These are phyloP conservation scores for Limosa lapponica DNA, from an alignment of 2,797 vertebrate genomes.

Conservation along the genomic window DNA sequence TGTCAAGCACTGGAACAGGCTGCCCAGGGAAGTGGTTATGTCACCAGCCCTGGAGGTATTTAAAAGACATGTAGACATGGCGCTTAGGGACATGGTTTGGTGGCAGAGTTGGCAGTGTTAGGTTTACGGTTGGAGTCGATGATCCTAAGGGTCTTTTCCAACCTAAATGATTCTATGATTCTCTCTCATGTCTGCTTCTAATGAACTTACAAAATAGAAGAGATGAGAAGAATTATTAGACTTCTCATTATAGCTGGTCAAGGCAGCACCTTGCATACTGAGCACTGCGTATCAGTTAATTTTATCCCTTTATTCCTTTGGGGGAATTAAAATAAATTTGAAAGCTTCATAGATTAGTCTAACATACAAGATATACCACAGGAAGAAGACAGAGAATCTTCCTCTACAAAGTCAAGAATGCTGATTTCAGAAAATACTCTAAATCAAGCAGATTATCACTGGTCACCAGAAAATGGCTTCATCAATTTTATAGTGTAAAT, in stretches of 20 bases:
- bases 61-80: background rate
- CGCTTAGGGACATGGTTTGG: background rate
- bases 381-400: background rate
- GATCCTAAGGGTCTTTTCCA: background rate
- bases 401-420: background rate
- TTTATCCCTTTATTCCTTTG: background rate
- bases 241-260: background rate
- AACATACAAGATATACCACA: background rate
- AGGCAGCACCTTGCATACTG: background rate
- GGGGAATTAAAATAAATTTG: background rate
- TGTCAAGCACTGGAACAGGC: background rate
- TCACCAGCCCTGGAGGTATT: background rate
- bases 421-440: background rate
- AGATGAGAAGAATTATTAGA: background rate
- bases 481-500: background rate
- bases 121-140: accelerated
- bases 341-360: background rate
- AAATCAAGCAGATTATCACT: background rate
- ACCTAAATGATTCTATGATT: background rate
- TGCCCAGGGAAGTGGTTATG: background rate
- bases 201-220: background rate
- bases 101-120: background rate
- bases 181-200: background rate
- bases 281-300: background rate
- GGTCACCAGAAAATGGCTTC: background rate